Base-by-base conservation (phyloP, 2,113 vertebrate genomes). In the Pedionomus torquatus region DNA sequence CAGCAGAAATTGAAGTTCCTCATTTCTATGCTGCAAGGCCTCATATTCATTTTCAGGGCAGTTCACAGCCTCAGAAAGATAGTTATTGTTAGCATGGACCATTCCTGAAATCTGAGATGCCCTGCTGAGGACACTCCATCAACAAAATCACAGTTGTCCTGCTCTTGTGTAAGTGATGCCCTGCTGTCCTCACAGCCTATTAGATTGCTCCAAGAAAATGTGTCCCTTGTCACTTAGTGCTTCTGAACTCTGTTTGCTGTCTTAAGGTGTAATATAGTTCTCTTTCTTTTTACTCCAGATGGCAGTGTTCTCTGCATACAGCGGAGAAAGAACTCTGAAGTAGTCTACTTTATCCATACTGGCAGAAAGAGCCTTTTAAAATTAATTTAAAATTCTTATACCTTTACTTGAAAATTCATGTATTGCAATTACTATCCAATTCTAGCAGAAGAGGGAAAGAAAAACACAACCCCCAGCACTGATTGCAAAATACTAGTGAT, bases 1-100 rank as follows among this genome's bases (percentile, higher is more conserved):
- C 95, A 93, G 91, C 96, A 96, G 96, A 97, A 98, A 98, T 98
- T 96, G 97, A 97, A 97, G 90, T 95, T 97, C 90, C 97, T 98
- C 98, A 98, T 98, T 96, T 96, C 95, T 96, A 95, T 97, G 96
- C 90, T 43, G 95, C 87, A 92, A 96, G 93, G 96, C 95, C 93
- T 97, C n/a, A 78, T 97, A 96, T 94, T 98, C 97, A 98, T 98
- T 98, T 98, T 95, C 96, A 95, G 90, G 93, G 95, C 96, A 89
- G 91, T 75, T 97, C 95, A 97, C 87, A 95, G 96, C 43, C 97
- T 98, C 93, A 97, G 97, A 96, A 92, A 48, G 95, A 97, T 95
- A 85, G 97, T 97, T 98, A 95, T 97, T 98, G 97, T 97, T 95
- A 96, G 94, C 93, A 85, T 26, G 85, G 96, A 76, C 91, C 96